phyloP scores from a whole-genome alignment of 2,888 invertebrate genomes.

The Caenorhabditis angaria region DNA sequence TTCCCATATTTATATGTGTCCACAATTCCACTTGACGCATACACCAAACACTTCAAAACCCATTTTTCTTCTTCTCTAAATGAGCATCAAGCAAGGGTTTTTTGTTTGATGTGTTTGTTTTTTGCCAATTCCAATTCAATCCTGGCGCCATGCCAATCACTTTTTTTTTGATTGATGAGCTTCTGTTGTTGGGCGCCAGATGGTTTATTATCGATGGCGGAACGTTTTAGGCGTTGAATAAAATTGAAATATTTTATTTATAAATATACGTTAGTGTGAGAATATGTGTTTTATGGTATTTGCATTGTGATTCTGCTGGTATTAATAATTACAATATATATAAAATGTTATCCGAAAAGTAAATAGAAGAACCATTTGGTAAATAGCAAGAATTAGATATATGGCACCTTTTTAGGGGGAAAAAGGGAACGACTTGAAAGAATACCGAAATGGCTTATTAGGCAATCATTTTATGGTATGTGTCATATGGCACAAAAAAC shows the following conservation, averaged over 20 bases:
- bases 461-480: neutral
- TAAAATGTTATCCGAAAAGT: neutral
- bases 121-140: neutral
- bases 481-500: neutral
- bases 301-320: no score
- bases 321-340: neutral
- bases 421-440: neutral
- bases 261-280: neutral
- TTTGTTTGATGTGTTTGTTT: no score
- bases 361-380: neutral
- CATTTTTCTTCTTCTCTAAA: neutral
- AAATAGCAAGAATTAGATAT: neutral
- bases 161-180: neutral
- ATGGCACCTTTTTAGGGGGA: neutral
- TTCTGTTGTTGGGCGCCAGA: constrained; percentile 4
- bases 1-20: constrained; percentile 7
- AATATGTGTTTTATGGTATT: neutral
- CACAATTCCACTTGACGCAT: constrained; percentile 1
- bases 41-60: neutral
- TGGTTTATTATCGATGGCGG: constrained; percentile 2
- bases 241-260: neutral
- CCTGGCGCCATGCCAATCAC: neutral
- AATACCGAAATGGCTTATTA: neutral
- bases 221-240: neutral
- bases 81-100: no score